A percentile compares a stretch with the other conserved stretches of the same genome.
Evolutionary conservation across 2,888 invertebrate genomes (phyloP).

Genomic region (Brachyptera risi): DNA sequence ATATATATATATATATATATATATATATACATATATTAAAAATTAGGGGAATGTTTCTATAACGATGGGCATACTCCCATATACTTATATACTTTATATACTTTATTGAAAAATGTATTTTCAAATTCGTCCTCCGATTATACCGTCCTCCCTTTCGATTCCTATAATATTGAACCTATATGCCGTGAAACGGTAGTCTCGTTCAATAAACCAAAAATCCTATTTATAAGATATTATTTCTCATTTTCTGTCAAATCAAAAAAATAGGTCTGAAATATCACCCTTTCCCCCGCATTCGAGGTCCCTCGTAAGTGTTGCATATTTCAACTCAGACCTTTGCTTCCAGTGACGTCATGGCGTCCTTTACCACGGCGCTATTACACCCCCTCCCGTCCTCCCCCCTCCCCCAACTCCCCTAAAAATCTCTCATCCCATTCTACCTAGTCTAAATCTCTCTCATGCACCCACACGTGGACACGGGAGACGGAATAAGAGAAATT

Average conservation of each 20-base stretch:
- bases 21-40: too few species aligned
- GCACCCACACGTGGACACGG: background rate
- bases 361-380: background rate
- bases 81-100: too few species aligned
- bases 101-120: too few species aligned
- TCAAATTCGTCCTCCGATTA: too few species aligned
- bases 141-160: too few species aligned
- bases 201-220: too few species aligned
- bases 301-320: background rate
- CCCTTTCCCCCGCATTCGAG: background rate
- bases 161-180: too few species aligned
- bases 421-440: background rate
- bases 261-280: background rate
- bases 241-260: background rate
- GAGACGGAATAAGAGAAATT: constrained; percentile 14
- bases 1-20: too few species aligned
- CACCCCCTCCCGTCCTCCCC: background rate
- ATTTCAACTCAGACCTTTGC: background rate
- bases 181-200: too few species aligned
- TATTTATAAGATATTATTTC: too few species aligned
- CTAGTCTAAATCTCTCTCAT: background rate
- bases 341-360: background rate
- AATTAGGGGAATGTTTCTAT: too few species aligned
- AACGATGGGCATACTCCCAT: too few species aligned
- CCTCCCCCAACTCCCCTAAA: background rate